Percentiles rank a stretch among this genome's conserved stretches.
phyloP scores from a whole-genome alignment of 1,140 invertebrate genomes.

The Drosophila equinoxialis region DNA sequence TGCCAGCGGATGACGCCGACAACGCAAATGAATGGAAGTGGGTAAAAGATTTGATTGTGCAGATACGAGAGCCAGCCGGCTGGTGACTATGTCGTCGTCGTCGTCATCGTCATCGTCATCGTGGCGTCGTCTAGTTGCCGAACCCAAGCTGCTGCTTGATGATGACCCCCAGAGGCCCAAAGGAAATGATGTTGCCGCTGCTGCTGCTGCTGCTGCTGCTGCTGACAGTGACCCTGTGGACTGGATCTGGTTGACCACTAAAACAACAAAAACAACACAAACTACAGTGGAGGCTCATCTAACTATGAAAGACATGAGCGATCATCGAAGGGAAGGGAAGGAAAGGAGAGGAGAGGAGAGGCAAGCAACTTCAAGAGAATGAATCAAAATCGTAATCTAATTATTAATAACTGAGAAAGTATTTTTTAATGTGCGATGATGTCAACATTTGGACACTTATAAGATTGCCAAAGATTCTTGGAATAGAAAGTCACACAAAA shows the following conservation, averaged over 20 bases:
- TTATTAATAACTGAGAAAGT: too few relatives aligned
- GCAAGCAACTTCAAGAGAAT: too few relatives aligned
- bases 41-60: constrained; percentile 5
- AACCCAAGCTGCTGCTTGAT: constrained; percentile 39
- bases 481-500: too few relatives aligned
- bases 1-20: constrained; percentile 21
- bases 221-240: constrained; percentile 51
- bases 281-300: background rate
- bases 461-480: too few relatives aligned
- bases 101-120: too few relatives aligned
- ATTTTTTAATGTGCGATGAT: too few relatives aligned
- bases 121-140: constrained; percentile 35
- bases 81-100: background rate
- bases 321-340: background rate
- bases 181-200: constrained; percentile 35
- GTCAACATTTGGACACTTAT: too few relatives aligned
- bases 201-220: constrained; percentile 18
- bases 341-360: background rate
- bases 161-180: constrained; percentile 55
- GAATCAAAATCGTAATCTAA: too few relatives aligned
- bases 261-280: background rate
- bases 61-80: constrained; percentile 10
- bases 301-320: too few relatives aligned
- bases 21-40: constrained; percentile 13
- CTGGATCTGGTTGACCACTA: constrained; percentile 18